Evolutionary conservation across 2,797 vertebrate genomes (phyloP), one percentile per base, ranked within the genome.

Genomic region (Sebastes wilsoni): DNA sequence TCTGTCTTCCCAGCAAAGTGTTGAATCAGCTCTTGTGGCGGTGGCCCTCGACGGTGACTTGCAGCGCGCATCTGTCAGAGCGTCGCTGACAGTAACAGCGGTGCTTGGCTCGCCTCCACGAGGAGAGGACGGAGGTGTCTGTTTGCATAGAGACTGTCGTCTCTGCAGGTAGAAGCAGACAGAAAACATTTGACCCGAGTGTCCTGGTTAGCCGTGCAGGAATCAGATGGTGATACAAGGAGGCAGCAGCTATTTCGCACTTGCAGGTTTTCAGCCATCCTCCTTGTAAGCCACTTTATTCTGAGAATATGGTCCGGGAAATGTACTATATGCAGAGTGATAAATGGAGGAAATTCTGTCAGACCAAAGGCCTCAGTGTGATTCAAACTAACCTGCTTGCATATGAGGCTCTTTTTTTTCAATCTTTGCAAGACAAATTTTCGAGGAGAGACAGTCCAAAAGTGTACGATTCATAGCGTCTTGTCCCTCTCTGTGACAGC

Each of bases 21-120:
- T 71, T 49, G 88, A 92, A 80, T 94, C 91, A 92, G 93, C 92
- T 80, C 34, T 87, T 59, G 80, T 28, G 16, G 88, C 71, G 3
- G 80, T 9, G 54, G 67, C 46, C 70, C 66, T 80, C 87, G 68
- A 69, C 16, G 34, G 85, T 49, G 85, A 73, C 87, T 87, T 55
- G 56, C 80, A 55, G 78, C 42, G 61, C n/a, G 75, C 87, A 89
- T 93, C 88, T 80, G 84, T 93, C 90, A 92, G 34, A 28, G 69
- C 52, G 55, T 69, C 69, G 32, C 82, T 89, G 92, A 89, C 88
- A 88, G 84, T 61, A 79, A 87, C 85, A 77, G 81, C 74, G 52
- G 42, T 8, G 20, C 65, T 86, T 90, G 87, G 90, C 87, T 80
- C 27, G 36, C 77, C 59, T 89, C 83, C 80, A 85, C 27, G 1